Conservation (phyloP, 2,888 invertebrate species). For the Phrixothrix hirtus region DNA sequence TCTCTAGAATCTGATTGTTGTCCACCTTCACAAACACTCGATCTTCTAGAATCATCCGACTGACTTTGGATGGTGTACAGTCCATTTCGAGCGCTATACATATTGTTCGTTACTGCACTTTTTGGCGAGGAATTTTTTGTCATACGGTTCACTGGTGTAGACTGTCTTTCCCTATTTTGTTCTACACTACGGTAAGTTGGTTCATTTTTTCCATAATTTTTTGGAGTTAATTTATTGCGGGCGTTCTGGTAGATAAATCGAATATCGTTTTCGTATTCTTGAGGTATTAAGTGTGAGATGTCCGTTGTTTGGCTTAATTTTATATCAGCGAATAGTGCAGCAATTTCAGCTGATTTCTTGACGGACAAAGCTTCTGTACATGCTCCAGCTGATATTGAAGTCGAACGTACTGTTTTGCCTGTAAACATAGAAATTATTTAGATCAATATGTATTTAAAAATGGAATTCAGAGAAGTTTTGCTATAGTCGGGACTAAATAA, state of each 20-base stretch:
- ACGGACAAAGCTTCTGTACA: conserved; percentile 73
- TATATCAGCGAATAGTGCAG: conserved; percentile 80
- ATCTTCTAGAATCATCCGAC: conserved; percentile 53
- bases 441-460: conserved; percentile 40
- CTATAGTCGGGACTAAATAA: no score
- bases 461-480: no score
- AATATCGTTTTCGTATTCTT: conserved; percentile 38
- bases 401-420: conserved; percentile 34
- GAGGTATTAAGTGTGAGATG: conserved; percentile 58
- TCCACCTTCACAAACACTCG: conserved; percentile 41
- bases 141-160: conserved; percentile 43
- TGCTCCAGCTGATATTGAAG: conserved; percentile 33
- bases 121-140: conserved; percentile 44
- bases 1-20: conserved; percentile 35
- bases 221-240: conserved; percentile 36
- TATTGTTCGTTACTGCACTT: conserved; percentile 35
- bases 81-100: conserved; percentile 55
- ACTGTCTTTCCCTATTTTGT: not conserved
- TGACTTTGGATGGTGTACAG: conserved; percentile 57
- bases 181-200: conserved; percentile 21
- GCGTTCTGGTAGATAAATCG: conserved; percentile 38
- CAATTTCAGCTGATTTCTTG: conserved; percentile 87
- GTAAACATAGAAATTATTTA: conserved; percentile 35
- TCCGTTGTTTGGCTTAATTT: conserved; percentile 72
- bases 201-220: conserved; percentile 20